Percentiles rank a stretch among this genome's conserved stretches.
phyloP scores from a whole-genome alignment of 2,888 invertebrate genomes.

The Andrena flavipes region DNA sequence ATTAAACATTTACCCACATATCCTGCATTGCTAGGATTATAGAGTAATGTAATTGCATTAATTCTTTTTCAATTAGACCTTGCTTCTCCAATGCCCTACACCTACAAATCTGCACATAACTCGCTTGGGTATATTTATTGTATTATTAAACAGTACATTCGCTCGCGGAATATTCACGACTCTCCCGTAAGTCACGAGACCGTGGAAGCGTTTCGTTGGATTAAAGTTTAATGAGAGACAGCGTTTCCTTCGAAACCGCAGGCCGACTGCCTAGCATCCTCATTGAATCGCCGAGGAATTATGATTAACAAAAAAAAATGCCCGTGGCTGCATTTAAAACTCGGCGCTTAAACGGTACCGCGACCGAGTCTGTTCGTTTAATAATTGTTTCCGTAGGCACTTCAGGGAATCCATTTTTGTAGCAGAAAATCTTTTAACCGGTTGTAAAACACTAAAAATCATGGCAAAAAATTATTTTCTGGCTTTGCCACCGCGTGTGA shows the following conservation, averaged over 20 bases:
- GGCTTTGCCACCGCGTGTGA: background rate
- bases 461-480: background rate
- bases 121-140: background rate
- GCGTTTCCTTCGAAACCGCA: constrained; percentile 53
- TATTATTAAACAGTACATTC: constrained; percentile 24
- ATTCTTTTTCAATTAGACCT: background rate
- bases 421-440: constrained; percentile 9
- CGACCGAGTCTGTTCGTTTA: constrained; percentile 33
- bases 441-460: background rate
- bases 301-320: constrained; percentile 49
- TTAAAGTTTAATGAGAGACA: constrained; percentile 56
- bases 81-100: background rate
- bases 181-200: constrained; percentile 5
- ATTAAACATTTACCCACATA: background rate
- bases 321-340: constrained; percentile 24
- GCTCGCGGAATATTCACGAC: constrained; percentile 35
- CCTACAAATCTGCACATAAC: background rate
- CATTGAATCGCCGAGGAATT: constrained; percentile 40
- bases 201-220: constrained; percentile 42
- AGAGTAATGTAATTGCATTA: background rate
- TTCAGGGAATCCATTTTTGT: constrained; percentile 24
- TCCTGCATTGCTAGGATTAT: background rate
- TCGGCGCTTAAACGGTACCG: constrained; percentile 45
- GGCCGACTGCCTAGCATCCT: constrained; percentile 46
- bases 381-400: constrained; percentile 36